Percentiles rank a stretch among this genome's conserved stretches.
phyloP scores from a whole-genome alignment of 2,797 vertebrate genomes.

The Natrix natrix region DNA sequence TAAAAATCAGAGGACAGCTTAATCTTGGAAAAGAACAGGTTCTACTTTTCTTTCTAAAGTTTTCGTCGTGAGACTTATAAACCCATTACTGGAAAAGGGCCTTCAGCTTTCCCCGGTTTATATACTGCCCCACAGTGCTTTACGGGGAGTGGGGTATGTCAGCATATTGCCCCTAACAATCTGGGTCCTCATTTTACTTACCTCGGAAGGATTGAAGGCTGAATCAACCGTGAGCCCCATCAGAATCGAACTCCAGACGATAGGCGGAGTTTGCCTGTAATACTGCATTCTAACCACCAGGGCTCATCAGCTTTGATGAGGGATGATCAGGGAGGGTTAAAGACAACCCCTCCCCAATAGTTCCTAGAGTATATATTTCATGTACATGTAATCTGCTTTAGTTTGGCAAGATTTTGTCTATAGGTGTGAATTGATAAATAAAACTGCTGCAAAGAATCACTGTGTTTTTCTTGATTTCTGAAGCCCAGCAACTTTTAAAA shows the following conservation, averaged over 20 bases:
- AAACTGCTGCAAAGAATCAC: not conserved
- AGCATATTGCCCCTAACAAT: not conserved
- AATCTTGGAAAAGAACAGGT: not conserved
- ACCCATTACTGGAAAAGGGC: not conserved
- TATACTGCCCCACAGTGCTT: not conserved
- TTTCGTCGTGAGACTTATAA: not conserved
- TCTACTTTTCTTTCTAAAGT: not conserved
- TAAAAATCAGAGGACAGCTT: not conserved
- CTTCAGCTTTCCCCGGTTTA: not conserved
- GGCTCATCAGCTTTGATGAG: not conserved
- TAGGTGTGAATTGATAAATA: not conserved
- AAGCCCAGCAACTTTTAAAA: not conserved
- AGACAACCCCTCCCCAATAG: not conserved
- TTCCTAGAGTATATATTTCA: not conserved
- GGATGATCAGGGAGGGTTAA: not conserved
- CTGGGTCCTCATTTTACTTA: not conserved
- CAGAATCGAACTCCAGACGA: not conserved
- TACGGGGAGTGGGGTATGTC: not conserved
- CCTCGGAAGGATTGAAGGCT: not conserved
- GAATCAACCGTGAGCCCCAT: not conserved
- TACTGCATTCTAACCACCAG: not conserved
- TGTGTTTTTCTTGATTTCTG: not conserved
- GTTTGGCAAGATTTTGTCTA: not conserved
- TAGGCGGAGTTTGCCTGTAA: not conserved
- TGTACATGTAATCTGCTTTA: not conserved